Evolutionary conservation across 2,888 invertebrate genomes (phyloP).

Genomic region (Perizoma flavofasciatum): DNA sequence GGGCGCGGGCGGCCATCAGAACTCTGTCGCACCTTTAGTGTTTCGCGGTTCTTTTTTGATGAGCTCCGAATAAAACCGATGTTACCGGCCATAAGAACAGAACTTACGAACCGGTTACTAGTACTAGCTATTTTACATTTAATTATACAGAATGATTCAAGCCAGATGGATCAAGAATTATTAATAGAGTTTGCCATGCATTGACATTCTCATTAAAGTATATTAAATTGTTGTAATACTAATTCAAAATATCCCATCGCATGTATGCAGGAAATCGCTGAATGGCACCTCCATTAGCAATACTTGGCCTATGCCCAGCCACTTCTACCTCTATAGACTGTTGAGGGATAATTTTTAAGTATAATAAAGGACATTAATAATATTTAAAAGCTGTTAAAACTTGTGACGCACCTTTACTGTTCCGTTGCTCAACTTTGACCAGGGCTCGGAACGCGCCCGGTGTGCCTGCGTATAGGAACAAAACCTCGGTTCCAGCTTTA

Average conservation of each 20-base stretch:
- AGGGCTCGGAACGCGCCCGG: conserved; percentile 65
- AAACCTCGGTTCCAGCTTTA: conserved; percentile 58
- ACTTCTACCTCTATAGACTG: no score
- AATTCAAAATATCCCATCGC: no score
- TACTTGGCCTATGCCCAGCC: no score
- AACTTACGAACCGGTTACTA: conserved; percentile 38
- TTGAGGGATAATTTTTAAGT: no score
- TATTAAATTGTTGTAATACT: no score
- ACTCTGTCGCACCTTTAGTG: conserved; percentile 54
- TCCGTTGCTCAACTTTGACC: conserved; percentile 58
- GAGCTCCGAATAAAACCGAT: conserved; percentile 63
- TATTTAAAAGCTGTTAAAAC: not conserved
- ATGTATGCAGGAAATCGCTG: no score
- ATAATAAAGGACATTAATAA: no score
- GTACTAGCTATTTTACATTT: not conserved
- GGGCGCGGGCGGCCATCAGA: conserved; percentile 45
- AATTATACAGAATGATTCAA: no score
- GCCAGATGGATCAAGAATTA: no score
- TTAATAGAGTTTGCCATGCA: no score
- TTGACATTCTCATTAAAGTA: no score
- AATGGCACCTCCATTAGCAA: no score
- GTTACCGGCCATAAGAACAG: conserved; percentile 52
- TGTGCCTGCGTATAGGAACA: conserved; percentile 57
- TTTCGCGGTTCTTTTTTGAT: conserved; percentile 58
- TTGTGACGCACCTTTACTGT: conserved; percentile 51